Percentiles rank a stretch among this genome's conserved stretches.
phyloP scores from a whole-genome alignment of 2,113 vertebrate genomes.

The Atractosteus spatula region DNA sequence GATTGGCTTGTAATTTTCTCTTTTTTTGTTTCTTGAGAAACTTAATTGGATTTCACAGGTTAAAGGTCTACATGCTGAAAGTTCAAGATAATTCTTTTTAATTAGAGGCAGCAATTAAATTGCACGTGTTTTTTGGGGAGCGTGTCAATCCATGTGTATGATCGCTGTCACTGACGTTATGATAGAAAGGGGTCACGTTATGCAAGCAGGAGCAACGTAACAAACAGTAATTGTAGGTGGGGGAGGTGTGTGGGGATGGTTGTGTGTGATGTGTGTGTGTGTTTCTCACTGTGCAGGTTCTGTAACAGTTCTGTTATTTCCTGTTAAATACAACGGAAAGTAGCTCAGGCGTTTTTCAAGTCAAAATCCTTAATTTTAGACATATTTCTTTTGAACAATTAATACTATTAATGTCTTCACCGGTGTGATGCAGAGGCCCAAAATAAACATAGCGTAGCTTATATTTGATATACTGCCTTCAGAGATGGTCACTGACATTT shows the following conservation, averaged over 20 bases:
- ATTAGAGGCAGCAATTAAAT: conserved; percentile 18
- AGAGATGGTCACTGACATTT: too few species aligned
- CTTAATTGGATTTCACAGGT: conserved; percentile 57
- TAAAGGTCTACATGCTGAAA: conserved; percentile 49
- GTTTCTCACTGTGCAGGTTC: neutral
- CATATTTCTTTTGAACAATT: too few species aligned
- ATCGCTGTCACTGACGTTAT: conserved; percentile 9
- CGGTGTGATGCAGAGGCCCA: too few species aligned
- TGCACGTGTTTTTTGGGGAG: conserved; percentile 21
- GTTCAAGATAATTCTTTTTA: conserved; percentile 50
- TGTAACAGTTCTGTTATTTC: neutral
- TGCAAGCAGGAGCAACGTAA: neutral
- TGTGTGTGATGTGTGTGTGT: neutral
- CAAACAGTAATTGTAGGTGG: neutral
- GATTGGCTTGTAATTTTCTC: conserved; percentile 51
- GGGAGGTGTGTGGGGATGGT: neutral
- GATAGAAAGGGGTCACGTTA: conserved; percentile 6
- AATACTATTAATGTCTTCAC: too few species aligned
- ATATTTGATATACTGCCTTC: too few species aligned
- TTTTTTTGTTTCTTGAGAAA: conserved; percentile 42
- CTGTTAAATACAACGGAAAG: neutral
- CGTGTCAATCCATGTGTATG: conserved; percentile 20
- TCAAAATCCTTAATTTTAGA: too few species aligned
- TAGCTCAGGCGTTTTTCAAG: too few species aligned
- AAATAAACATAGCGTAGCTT: too few species aligned